Base-by-base conservation (phyloP, 2,113 vertebrate genomes). In the Pachyramphus minor region DNA sequence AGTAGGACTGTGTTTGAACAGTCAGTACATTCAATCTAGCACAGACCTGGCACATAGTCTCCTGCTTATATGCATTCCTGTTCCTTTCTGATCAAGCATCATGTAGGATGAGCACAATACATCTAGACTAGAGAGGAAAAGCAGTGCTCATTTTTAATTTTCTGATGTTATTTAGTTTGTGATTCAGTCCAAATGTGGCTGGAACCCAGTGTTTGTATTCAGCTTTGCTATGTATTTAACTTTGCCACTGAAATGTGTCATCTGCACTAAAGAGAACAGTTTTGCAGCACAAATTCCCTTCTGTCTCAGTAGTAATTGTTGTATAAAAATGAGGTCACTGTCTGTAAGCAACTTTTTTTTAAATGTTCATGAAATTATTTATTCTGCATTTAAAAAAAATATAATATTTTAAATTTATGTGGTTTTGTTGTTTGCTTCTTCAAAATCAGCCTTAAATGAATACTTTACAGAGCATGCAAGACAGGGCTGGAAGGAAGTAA, bases 201-300 rank as follows among this genome's bases (percentile, higher is more conserved):
- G 55, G 58, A 93, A 74, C 33, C 28, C 42, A 87, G 25, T 55
- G 62, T 66, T 76, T 79, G 31, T 84, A 64, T 71, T 92, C 74
- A 90, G 39, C n/a, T 91, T 90, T 64, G 62, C 35, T 66, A 24
- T 55, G 18, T 60, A 80, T 90, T 75, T 89, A 93, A 80, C 74
- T 89, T 94, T 37, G 63, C 53, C 68, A 67, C 31, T 81, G 72
- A 93, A 90, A 88, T 63, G 44, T 73, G 55, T 84, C 58, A 76
- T 84, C 63, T 71, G n/a, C 84, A 86, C 50, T 69, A 64, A 77
- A 83, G 30, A 91, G 81, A 96, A 83, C 30, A 60, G 52, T 85
- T 90, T 44, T 56, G 41, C 37, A 86, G 52, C 68, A 89, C n/a
- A 60, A 93, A 91, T 78, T 95, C 75, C 45, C 59, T 95, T 85